phyloP scores from a whole-genome alignment of 2,888 invertebrate genomes.

The Metacarcinus magister region DNA sequence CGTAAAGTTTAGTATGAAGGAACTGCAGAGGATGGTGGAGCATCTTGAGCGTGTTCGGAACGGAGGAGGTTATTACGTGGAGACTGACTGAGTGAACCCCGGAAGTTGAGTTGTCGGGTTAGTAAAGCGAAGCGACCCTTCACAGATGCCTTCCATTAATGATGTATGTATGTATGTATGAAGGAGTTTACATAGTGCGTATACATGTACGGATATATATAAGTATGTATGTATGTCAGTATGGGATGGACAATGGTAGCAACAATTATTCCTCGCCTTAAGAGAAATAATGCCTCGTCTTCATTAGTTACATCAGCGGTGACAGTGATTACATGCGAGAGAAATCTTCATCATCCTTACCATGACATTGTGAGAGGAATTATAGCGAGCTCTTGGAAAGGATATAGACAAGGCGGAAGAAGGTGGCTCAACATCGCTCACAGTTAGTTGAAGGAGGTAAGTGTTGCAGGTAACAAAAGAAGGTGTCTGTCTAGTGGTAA shows the following conservation, averaged over 20 bases:
- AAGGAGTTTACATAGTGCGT: not conserved
- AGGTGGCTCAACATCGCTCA: not conserved
- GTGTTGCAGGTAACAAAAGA: not conserved
- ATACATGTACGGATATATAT: not conserved
- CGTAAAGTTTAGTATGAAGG: not conserved
- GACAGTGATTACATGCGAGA: not conserved
- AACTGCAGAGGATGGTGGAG: not conserved
- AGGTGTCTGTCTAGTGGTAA: constrained; percentile 1
- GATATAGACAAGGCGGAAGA: not conserved
- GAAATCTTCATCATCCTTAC: not conserved
- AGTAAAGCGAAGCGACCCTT: not conserved
- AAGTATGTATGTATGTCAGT: too few relatives aligned
- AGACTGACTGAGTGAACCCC: not conserved
- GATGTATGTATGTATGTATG: too few relatives aligned
- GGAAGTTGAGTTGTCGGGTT: not conserved
- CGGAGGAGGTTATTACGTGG: not conserved
- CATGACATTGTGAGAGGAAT: not conserved
- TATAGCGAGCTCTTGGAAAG: not conserved
- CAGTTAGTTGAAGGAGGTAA: not conserved
- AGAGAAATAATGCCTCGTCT: not conserved
- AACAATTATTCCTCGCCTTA: not conserved
- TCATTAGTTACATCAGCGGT: not conserved
- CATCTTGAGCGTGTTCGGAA: not conserved
- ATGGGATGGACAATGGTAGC: not conserved
- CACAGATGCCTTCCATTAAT: not conserved